These are phyloP conservation scores for Drosophila planitibia DNA, from an alignment of 2,888 invertebrate species.

Conservation along the genomic window DNA sequence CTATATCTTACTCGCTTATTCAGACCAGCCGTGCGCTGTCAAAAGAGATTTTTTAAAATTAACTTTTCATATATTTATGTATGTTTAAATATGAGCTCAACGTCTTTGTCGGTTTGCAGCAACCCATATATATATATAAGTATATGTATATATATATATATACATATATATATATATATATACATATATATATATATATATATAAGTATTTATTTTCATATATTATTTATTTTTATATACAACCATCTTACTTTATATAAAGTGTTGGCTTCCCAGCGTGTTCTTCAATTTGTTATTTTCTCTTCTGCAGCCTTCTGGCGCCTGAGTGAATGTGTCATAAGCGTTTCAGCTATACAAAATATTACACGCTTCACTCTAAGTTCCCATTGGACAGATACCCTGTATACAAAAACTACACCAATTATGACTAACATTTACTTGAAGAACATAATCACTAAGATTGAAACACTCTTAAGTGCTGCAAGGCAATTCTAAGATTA, in stretches of 20 bases:
- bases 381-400: background rate
- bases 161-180: background rate
- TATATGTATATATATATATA: background rate
- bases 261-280: conserved; percentile 40
- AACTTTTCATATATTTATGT: conserved; percentile 80
- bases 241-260: conserved; percentile 11
- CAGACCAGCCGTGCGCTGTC: conserved; percentile 57
- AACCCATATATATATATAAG: background rate
- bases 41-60: conserved; percentile 81
- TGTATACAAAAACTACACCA: background rate
- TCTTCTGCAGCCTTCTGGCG: conserved; percentile 43
- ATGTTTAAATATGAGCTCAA: conserved; percentile 64
- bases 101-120: conserved; percentile 53
- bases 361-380: background rate
- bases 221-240: conserved; percentile 1
- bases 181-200: background rate
- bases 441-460: too few species aligned
- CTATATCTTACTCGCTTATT: conserved; percentile 6
- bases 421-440: background rate
- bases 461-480: background rate
- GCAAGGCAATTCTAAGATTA: background rate
- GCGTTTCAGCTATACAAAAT: conserved; percentile 43
- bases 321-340: conserved; percentile 62
- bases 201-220: background rate
- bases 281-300: conserved; percentile 55